A percentile compares a stretch with the other conserved stretches of the same genome.
These are phyloP conservation scores for Tubiluchus corallicola DNA, from an alignment of 2,888 invertebrate species.

Conservation along the genomic window DNA sequence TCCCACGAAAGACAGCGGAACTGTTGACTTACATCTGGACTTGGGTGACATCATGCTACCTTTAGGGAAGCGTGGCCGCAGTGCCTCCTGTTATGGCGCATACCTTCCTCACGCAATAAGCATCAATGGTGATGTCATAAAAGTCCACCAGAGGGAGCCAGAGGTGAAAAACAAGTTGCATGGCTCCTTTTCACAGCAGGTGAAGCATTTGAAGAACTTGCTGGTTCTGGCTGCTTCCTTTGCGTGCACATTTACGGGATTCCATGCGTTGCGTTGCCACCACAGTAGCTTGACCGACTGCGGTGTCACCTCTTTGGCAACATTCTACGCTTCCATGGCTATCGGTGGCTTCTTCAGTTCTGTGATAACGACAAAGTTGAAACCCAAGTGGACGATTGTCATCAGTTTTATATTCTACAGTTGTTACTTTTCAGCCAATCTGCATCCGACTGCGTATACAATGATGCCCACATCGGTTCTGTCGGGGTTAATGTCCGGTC, in stretches of 20 bases:
- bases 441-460: neutral
- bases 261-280: neutral
- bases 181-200: neutral
- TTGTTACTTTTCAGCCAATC: neutral
- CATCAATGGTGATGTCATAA: neutral
- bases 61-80: slow-evolving; percentile 1
- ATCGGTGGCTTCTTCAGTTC: neutral
- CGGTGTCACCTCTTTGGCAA: neutral
- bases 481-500: neutral
- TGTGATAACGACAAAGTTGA: neutral
- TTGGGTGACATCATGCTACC: neutral
- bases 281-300: neutral
- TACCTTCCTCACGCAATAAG: neutral
- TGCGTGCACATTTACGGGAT: neutral
- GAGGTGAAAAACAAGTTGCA: too few species aligned
- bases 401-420: neutral
- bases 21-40: neutral
- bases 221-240: neutral
- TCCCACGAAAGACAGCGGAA: neutral
- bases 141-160: neutral
- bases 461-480: neutral
- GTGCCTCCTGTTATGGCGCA: neutral
- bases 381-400: neutral
- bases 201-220: neutral
- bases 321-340: neutral